Evolutionary conservation across 2,888 invertebrate species (phyloP).

Genomic region (Oligia latruncula): DNA sequence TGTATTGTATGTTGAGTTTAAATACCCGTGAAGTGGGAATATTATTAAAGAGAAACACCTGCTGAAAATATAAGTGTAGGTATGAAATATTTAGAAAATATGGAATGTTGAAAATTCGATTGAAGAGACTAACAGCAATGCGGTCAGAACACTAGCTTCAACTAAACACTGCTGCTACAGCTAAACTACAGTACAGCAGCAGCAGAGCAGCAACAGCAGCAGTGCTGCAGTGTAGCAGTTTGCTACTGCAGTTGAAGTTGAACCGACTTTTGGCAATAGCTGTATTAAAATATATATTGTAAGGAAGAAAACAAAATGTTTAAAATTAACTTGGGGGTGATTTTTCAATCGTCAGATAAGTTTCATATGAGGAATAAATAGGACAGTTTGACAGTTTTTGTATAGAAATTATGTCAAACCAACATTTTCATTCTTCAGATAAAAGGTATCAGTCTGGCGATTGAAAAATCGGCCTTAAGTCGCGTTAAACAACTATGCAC

Average conservation of each 20-base stretch:
- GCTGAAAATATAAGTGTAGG: neutral
- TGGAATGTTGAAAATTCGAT: neutral
- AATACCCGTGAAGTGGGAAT: neutral
- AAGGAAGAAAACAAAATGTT: neutral
- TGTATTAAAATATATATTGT: neutral
- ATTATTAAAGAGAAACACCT: neutral
- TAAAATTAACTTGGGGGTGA: too few relatives aligned
- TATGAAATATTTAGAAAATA: neutral
- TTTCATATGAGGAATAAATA: too few relatives aligned
- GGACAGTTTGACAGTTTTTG: neutral
- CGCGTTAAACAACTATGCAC: neutral
- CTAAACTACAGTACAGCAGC: neutral
- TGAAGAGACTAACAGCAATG: neutral
- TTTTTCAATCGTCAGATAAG: too few relatives aligned
- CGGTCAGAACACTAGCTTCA: neutral
- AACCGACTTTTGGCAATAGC: neutral
- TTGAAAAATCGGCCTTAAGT: neutral
- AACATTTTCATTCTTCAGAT: neutral
- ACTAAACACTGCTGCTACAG: neutral
- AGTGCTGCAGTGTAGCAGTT: neutral
- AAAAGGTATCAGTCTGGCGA: neutral
- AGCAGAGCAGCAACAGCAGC: neutral
- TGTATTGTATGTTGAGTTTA: slow-evolving; percentile 6
- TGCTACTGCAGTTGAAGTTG: neutral
- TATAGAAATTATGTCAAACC: neutral